Percentiles rank a stretch among this genome's conserved stretches.
phyloP scores from a whole-genome alignment of 2,797 vertebrate species.

The Semaprochilodus insignis region DNA sequence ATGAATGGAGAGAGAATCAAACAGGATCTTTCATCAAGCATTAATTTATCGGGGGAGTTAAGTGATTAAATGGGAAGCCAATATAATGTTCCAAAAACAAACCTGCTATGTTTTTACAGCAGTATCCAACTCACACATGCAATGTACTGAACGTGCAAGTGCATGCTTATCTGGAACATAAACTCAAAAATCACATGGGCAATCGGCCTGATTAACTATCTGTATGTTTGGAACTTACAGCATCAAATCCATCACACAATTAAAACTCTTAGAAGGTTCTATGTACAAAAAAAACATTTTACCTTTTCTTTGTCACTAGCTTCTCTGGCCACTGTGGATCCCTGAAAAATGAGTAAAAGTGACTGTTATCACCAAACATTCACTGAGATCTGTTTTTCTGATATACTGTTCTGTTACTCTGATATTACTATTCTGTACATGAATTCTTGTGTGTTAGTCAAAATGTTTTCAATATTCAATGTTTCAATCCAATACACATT shows the following conservation, averaged over 20 bases:
- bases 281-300: slow-evolving; percentile 52
- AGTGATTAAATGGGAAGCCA: slow-evolving; percentile 22
- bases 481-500: too few species aligned
- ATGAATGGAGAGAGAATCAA: slow-evolving; percentile 22
- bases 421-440: too few species aligned
- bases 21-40: slow-evolving; percentile 6
- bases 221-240: not conserved
- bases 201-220: not conserved
- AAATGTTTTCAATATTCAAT: too few species aligned
- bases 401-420: too few species aligned
- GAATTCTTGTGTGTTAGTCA: too few species aligned
- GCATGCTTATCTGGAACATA: slow-evolving; percentile 36
- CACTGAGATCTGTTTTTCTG: too few species aligned
- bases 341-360: slow-evolving; percentile 76
- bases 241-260: not conserved
- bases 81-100: slow-evolving; percentile 6
- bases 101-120: not conserved
- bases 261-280: not conserved
- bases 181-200: not conserved
- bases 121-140: slow-evolving; percentile 53
- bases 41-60: slow-evolving; percentile 25
- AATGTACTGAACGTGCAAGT: slow-evolving; percentile 48
- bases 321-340: slow-evolving; percentile 98
- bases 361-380: too few species aligned
- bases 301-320: slow-evolving; percentile 99